Evolutionary conservation across 2,113 vertebrate species (phyloP).

Genomic region (Oryctolagus cuniculus): DNA sequence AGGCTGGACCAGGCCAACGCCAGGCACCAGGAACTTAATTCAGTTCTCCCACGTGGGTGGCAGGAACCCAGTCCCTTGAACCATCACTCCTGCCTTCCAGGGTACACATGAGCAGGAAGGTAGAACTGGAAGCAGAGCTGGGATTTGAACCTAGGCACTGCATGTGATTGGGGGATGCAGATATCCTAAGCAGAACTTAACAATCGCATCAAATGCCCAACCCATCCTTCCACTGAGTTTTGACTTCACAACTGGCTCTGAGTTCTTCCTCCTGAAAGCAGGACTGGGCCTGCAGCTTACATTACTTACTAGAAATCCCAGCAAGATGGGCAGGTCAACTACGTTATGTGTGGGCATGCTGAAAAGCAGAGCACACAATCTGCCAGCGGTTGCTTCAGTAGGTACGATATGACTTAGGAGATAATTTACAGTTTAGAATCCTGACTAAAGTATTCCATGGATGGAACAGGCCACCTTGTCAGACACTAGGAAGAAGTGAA

Average conservation of each 20-base stretch:
- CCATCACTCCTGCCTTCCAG: too few species aligned
- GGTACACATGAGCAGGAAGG: too few species aligned
- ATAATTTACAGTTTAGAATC: neutral
- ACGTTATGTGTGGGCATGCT: neutral
- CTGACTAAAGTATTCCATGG: neutral
- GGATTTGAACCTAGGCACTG: too few species aligned
- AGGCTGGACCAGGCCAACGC: too few species aligned
- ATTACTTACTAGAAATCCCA: neutral
- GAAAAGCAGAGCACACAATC: neutral
- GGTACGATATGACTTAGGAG: neutral
- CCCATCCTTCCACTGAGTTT: neutral
- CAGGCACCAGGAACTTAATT: too few species aligned
- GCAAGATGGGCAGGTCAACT: neutral
- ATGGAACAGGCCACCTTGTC: neutral
- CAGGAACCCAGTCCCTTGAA: too few species aligned
- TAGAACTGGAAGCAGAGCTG: too few species aligned
- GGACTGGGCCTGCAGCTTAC: neutral
- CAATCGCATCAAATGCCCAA: too few species aligned
- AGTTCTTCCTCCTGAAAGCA: neutral
- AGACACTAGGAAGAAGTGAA: neutral
- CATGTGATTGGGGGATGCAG: too few species aligned
- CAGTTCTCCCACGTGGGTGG: too few species aligned
- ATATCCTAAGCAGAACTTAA: too few species aligned
- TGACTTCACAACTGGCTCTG: neutral
- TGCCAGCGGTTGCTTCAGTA: neutral